Evolutionary conservation across 2,888 invertebrate genomes (phyloP), one percentile per base, ranked within the genome.

Genomic region (Yponomeuta evonymella): DNA sequence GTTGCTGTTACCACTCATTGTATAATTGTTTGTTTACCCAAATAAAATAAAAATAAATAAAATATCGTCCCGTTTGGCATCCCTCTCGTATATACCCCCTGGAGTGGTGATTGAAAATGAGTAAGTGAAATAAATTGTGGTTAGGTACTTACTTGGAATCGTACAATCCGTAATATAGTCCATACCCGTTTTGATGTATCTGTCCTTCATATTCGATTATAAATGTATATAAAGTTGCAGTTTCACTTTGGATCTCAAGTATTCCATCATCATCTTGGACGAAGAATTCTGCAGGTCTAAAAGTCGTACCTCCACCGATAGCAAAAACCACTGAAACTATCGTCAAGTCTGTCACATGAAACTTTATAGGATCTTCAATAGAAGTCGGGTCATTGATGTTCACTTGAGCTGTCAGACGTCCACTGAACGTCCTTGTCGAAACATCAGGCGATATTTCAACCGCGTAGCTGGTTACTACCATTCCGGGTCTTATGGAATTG

Each of bases 151-250:
- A 86, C 86, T 67, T 71, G 1, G 72, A 76, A 15, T 74, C 78
- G 68, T 81, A 82, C 12, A 71, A 72, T 65, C 86, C 87, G 2
- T 70, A 23, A 71, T 78, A 86, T 6, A 88, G 73, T 62, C 81
- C 87, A 65, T 72, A 72, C 4, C 83, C 83, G 58, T 73, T 43
- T 12, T 58, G 69, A 6, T 69, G 70, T 68, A 87, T 66, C 2
- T 73, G 72, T 58, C 87, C 87, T 2, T 74, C 75, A 72, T 85
- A 87, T 23, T 79, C 75, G 70, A 87, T 84, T 6, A 76, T 67
- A 62, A 87, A 79, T 0, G 74, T 79, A 36, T 83, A 86, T 3
- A 77, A 43, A 0, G 76, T 72, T 2, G 79, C 79, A 67, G 70
- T 48, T 2, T 77, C 81, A 2, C 85, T 79, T 0, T 74, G 71